Base-by-base conservation (phyloP, 2,888 invertebrate species). In the Rhyacophila evoluta region DNA sequence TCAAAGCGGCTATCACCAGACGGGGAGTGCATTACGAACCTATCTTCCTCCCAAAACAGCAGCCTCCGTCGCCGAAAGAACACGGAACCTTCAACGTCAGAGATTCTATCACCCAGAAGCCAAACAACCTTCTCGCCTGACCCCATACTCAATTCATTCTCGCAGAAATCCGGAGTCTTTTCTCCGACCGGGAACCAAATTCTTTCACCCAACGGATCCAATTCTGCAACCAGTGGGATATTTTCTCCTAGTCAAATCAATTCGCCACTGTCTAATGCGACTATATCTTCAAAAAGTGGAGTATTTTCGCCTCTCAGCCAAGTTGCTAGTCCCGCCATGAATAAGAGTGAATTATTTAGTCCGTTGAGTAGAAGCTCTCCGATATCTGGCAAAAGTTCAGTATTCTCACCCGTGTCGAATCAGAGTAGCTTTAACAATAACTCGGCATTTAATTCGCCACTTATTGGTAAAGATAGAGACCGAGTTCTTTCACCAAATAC, bases 1-100 rank as follows among this genome's bases (percentile, higher is more conserved):
- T 90, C 92, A 85, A 93, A 94, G 85, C 91, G 94, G 84, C 89
- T 93, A 87, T 93, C 94, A 79, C 94, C 94, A 71, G 94, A 94
- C 85, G 93, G 93, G 82, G 91, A 92, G 85, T 91, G 91, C 86
- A 87, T 89, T 84, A 90, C 88, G 86, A 89, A 91, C 83, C 92
- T 93, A 83, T 89, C 93, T 81, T 92, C 93, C 83, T 93, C 87
- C 85, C 88, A 93, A 84, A 93, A 93, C 86, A 92, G 93, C 83
- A 93, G 92, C 86, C 91, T 91, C 85, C 91, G 93, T 83, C 93
- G 92, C 86, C 91, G 91, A 86, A 91, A 91, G 85, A 89, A 91
- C 83, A 87, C 88, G 83, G 88, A 92, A 85, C 87, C 87, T 83
- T 87, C 86, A 83, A 84, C 84, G 82, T 84, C 85, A 69, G 89